phyloP scores from a whole-genome alignment of 1,140 invertebrate genomes.

The Apolygus lucorum region DNA sequence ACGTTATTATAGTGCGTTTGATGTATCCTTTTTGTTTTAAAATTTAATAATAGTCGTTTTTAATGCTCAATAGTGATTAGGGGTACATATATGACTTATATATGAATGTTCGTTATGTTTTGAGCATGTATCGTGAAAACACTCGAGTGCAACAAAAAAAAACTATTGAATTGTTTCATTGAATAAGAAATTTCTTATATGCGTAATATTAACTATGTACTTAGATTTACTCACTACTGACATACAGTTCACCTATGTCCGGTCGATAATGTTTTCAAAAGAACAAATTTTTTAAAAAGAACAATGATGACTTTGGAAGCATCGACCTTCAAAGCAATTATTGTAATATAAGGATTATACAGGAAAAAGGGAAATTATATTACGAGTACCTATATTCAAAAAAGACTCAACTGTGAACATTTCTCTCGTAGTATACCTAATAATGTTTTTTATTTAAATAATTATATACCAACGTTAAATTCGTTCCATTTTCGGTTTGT shows the following conservation, averaged over 20 bases:
- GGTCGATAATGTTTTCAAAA: no score
- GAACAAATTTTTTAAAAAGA: no score
- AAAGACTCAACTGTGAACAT: background rate
- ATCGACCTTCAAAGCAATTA: background rate
- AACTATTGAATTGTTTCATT: no score
- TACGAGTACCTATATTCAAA: background rate
- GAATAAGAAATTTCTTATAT: no score
- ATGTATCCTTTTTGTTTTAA: background rate
- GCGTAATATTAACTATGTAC: background rate
- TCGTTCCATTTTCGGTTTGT: no score
- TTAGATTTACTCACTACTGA: background rate
- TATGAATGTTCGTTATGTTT: slow-evolving; percentile 8
- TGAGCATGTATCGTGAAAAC: slow-evolving; percentile 1
- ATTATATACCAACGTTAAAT: no score
- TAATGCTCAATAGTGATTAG: slow-evolving; percentile 26
- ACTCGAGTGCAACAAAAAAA: no score
- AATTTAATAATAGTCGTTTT: slow-evolving; percentile 12
- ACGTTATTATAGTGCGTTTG: no score
- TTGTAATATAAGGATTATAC: background rate
- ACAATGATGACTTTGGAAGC: background rate
- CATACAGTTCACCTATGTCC: no score
- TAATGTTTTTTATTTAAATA: no score
- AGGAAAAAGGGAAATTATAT: background rate
- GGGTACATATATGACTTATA: background rate
- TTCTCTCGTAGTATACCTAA: no score